Percentiles rank a stretch among this genome's conserved stretches.
Conservation (phyloP, 1,140 invertebrate genomes). For the Acromyrmex echinatior region DNA sequence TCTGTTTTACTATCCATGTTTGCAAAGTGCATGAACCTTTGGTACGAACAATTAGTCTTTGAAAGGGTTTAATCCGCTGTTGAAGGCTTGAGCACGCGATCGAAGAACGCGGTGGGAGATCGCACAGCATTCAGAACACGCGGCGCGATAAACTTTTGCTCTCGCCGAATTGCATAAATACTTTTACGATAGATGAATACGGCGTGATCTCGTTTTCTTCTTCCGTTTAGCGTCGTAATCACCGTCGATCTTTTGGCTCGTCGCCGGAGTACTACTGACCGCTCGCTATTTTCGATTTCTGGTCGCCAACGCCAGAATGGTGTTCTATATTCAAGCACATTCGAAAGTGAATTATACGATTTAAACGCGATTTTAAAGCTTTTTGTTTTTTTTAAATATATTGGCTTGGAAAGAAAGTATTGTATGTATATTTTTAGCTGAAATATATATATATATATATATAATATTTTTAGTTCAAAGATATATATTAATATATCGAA, state of each 20-base stretch:
- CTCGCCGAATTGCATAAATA: constrained; percentile 13
- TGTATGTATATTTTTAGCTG: too few relatives aligned
- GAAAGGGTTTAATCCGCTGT: not conserved
- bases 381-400: not conserved
- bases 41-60: not conserved
- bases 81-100: not conserved
- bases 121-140: not conserved
- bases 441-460: too few relatives aligned
- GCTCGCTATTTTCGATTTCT: constrained; percentile 47
- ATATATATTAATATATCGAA: too few relatives aligned
- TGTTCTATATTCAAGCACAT: not conserved
- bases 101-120: not conserved
- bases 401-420: too few relatives aligned
- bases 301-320: not conserved
- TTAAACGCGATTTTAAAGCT: not conserved
- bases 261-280: constrained; percentile 41
- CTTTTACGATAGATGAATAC: constrained; percentile 5
- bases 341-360: not conserved
- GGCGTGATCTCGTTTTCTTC: constrained; percentile 25
- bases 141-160: constrained; percentile 17
- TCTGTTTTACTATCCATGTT: not conserved
- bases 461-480: too few relatives aligned
- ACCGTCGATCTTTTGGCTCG: constrained; percentile 22
- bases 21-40: not conserved
- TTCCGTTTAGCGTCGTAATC: constrained; percentile 54